Conservation (phyloP, 2,797 vertebrate species). For the Fratercula arctica region DNA sequence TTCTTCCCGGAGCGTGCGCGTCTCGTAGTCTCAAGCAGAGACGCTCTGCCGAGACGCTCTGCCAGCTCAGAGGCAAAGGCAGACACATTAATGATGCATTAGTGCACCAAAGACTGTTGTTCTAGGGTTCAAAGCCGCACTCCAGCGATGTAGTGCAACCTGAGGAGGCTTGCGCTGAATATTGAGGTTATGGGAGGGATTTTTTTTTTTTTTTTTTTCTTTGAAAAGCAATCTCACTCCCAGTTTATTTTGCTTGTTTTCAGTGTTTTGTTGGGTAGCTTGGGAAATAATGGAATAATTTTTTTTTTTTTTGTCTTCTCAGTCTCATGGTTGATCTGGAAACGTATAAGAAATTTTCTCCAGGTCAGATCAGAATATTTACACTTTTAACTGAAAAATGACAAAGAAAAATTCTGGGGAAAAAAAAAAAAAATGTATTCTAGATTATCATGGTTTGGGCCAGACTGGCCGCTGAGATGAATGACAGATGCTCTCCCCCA, state of each 20-base stretch:
- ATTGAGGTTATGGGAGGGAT: not conserved
- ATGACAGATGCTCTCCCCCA: too few relatives aligned
- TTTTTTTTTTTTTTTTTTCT: not conserved
- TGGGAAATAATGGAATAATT: not conserved
- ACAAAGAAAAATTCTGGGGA: not conserved
- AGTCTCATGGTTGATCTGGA: not conserved
- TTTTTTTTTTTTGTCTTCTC: not conserved
- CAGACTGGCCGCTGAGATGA: too few relatives aligned
- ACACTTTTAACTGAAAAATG: not conserved
- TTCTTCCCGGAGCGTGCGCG: not conserved
- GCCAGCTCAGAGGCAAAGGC: not conserved
- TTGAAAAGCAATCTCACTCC: not conserved
- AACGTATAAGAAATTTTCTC: not conserved
- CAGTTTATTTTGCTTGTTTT: not conserved
- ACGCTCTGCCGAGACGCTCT: not conserved
- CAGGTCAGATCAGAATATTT: not conserved
- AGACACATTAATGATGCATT: slow-evolving; percentile 47
- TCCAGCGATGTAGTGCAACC: not conserved
- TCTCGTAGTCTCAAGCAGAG: not conserved
- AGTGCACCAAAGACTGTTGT: not conserved
- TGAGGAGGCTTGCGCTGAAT: slow-evolving; percentile 17
- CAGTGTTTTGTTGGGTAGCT: not conserved
- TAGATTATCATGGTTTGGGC: not conserved
- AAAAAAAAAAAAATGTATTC: not conserved
- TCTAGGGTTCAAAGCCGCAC: slow-evolving; percentile 16